Conservation (phyloP, 2,888 invertebrate species). For the Aporophyla lueneburgensis region DNA sequence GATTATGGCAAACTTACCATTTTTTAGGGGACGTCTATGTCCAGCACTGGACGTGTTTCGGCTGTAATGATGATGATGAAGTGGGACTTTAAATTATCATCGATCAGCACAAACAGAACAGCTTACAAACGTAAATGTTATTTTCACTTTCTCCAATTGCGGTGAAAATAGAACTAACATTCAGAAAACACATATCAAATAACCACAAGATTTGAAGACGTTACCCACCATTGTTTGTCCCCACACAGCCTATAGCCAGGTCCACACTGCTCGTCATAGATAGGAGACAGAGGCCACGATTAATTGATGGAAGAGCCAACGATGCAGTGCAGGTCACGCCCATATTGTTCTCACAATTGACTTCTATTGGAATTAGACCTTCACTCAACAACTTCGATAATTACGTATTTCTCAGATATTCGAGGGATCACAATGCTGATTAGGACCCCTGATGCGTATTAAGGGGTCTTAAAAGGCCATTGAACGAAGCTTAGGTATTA, state of each 20-base stretch:
- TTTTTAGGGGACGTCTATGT: too few relatives aligned
- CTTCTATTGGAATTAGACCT: constrained; percentile 11
- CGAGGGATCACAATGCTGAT: neutral
- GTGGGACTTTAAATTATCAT: too few relatives aligned
- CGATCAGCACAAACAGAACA: neutral
- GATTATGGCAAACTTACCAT: too few relatives aligned
- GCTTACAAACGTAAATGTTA: neutral
- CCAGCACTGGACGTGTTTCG: too few relatives aligned
- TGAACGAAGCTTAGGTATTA: constrained; percentile 6
- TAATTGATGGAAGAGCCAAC: constrained; percentile 55
- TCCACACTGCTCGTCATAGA: constrained; percentile 40
- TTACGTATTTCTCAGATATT: neutral
- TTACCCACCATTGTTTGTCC: neutral
- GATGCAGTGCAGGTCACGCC: constrained; percentile 20
- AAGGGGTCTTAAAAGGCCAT: neutral
- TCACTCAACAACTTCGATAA: constrained; percentile 2
- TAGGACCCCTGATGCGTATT: neutral
- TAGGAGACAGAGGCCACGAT: constrained; percentile 56
- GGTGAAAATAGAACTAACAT: neutral
- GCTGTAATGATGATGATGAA: too few relatives aligned
- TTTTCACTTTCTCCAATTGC: neutral
- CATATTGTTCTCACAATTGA: constrained; percentile 9
- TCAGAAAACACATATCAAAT: neutral
- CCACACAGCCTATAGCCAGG: neutral
- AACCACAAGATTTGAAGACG: neutral